phyloP scores from a whole-genome alignment of 2,888 invertebrate species.

The Leptopilina syphax region DNA sequence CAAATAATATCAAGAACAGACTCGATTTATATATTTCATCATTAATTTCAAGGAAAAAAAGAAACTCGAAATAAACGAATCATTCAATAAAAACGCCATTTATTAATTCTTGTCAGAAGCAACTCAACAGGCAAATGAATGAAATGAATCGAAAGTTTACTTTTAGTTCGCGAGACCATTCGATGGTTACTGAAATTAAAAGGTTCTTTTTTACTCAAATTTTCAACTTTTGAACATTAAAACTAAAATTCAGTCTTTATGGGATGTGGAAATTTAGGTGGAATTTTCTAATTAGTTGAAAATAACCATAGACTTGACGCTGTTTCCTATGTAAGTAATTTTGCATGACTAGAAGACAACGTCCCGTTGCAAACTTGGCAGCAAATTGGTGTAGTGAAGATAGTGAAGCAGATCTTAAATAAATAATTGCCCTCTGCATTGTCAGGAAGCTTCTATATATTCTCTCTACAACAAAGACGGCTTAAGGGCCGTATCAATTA shows the following conservation, averaged over 20 bases:
- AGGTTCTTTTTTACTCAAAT: no score
- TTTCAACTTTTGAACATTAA: no score
- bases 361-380: background rate
- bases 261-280: background rate
- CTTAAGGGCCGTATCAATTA: conserved; percentile 16
- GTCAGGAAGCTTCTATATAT: conserved; percentile 3
- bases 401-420: conserved; percentile 18
- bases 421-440: conserved; percentile 27
- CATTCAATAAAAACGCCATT: background rate
- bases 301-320: background rate
- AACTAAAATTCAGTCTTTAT: no score
- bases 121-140: no score
- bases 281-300: conserved; percentile 1
- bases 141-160: no score
- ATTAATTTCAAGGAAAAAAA: background rate
- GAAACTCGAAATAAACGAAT: background rate
- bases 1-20: no score
- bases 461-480: background rate
- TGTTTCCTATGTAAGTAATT: conserved; percentile 1
- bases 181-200: no score
- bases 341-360: background rate
- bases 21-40: no score
- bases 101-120: background rate
- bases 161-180: no score
- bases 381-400: background rate